These are phyloP conservation scores for Carpatolechia fugitivella DNA, from an alignment of 2,888 invertebrate genomes.

Conservation along the genomic window DNA sequence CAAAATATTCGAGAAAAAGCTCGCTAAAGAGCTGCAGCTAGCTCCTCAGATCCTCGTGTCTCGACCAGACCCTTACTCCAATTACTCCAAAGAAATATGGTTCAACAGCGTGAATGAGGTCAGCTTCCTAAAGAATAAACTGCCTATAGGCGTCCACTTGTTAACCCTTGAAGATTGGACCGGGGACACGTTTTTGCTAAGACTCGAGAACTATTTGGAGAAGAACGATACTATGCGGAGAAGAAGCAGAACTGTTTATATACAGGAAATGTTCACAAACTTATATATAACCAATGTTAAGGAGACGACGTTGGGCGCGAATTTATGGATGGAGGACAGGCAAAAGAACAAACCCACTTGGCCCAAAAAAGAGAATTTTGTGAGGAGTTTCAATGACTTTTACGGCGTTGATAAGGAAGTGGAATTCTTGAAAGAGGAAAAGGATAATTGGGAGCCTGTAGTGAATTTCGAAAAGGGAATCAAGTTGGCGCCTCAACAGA, in stretches of 20 bases:
- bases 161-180: constrained; percentile 89
- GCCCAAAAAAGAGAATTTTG: constrained; percentile 51
- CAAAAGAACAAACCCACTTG: constrained; percentile 59
- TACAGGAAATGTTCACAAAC: constrained; percentile 79
- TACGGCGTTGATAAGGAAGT: constrained; percentile 32
- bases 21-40: constrained; percentile 53
- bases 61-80: constrained; percentile 15
- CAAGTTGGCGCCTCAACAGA: constrained; percentile 84
- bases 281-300: constrained; percentile 72
- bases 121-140: constrained; percentile 66
- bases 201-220: constrained; percentile 89
- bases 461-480: constrained; percentile 51
- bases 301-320: constrained; percentile 84
- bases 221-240: constrained; percentile 78
- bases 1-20: constrained; percentile 57
- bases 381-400: constrained; percentile 44
- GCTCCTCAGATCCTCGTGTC: constrained; percentile 40
- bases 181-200: constrained; percentile 79
- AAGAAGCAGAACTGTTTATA: constrained; percentile 70
- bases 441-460: constrained; percentile 23
- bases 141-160: constrained; percentile 86
- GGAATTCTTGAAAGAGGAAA: constrained; percentile 30
- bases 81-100: constrained; percentile 54
- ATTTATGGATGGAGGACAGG: constrained; percentile 79
- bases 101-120: constrained; percentile 40